Base-by-base conservation (phyloP, 2,113 vertebrate species). In the Lipophrys pholis region DNA sequence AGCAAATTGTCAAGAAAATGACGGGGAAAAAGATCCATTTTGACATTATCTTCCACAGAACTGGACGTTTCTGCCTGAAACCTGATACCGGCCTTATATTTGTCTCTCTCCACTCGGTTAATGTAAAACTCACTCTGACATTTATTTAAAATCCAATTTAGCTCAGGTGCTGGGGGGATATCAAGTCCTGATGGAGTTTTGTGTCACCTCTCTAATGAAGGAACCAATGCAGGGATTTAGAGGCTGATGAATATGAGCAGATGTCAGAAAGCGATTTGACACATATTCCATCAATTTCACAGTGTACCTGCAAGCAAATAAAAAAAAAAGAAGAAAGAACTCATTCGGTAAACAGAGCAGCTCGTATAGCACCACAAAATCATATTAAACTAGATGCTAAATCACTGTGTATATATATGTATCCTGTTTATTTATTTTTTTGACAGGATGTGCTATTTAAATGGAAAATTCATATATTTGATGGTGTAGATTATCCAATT, bases 141-240 rank as follows among this genome's bases (percentile, higher is more conserved):
- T 93, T 94, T 93, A 90, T 93, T 91, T 90, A 88, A 90, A 93
- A 94, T 93, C 88, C 90, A 93, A 94, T 94, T 92, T 93, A 81
- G 75, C 78, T 57, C 86, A 92, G 93, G 87, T 91, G 88, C 85
- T 90, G 72, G 84, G 76, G 76, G 91, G 89, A 91, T 87, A 91
- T 88, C 84, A 85, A 57, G 87, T 82, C 63, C 63, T 89, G 90
- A 89, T 85, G 78, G 89, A 91, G 91, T 92, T 88, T 87, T 84
- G 87, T 91, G 90, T 91, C 90, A 91, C 77, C 88, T 70, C 84
- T 83, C 87, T 92, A 93, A 94, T 91, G 90, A 93, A 93, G 91
- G 89, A 77, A 77, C 77, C 90, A 79, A 80, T 83, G 76, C 74
- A 50, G 69, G 73, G 85, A 87, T 84, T 89, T 87, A 85, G 88